Conservation (phyloP, 1,140 invertebrate genomes). For the Aporrectodea caliginosa region DNA sequence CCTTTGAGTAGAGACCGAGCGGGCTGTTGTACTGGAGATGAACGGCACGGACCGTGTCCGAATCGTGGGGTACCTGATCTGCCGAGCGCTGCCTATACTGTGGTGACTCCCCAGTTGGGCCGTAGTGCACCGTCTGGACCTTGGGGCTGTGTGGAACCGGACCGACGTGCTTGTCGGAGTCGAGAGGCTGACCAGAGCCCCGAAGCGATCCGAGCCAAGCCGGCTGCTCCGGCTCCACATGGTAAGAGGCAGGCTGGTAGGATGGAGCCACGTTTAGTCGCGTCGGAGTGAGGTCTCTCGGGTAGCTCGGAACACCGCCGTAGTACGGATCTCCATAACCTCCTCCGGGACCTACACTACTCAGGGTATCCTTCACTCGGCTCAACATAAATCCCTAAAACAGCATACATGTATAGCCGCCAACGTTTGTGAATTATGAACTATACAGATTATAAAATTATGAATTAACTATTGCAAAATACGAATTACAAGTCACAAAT, state of each 20-base stretch:
- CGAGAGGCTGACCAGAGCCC: not conserved
- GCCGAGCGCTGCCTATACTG: constrained; percentile 18
- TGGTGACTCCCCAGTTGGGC: constrained; percentile 1
- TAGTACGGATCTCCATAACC: too few relatives aligned
- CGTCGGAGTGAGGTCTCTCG: not conserved
- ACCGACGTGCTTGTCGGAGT: not conserved
- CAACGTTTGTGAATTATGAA: too few relatives aligned
- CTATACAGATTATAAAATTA: too few relatives aligned
- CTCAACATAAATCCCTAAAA: not conserved
- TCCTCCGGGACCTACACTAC: not conserved
- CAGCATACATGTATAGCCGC: too few relatives aligned
- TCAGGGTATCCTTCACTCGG: not conserved
- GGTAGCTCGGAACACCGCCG: not conserved
- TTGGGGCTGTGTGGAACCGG: not conserved
- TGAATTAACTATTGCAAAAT: too few relatives aligned
- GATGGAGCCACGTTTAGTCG: not conserved
- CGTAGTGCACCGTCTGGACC: constrained; percentile 29
- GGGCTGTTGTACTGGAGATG: constrained; percentile 37
- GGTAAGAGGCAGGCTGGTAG: not conserved
- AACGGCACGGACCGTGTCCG: constrained; percentile 54
- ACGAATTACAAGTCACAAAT: too few relatives aligned
- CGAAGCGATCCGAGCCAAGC: not conserved
- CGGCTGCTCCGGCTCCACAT: not conserved
- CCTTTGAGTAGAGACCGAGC: constrained; percentile 37
- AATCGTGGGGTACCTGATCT: constrained; percentile 1